A percentile compares a stretch with the other conserved stretches of the same genome.
Conservation (phyloP, 2,797 vertebrate genomes). For the Pseudopleuronectes americanus region DNA sequence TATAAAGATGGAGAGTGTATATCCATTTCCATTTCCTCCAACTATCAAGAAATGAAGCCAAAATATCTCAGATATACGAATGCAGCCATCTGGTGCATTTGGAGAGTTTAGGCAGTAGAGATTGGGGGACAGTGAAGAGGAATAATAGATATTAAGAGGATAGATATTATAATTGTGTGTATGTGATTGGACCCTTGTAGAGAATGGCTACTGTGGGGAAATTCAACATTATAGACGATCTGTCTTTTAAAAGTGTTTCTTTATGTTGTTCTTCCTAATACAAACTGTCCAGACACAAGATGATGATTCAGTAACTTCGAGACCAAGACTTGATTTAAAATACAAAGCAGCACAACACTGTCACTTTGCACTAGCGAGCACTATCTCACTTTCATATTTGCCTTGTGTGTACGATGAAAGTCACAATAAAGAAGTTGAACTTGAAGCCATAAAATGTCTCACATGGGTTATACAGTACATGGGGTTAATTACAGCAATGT, state of each 20-base stretch:
- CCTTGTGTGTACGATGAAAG: background rate
- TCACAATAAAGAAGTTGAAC: conserved; percentile 6
- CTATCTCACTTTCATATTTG: background rate
- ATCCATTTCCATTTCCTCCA: no score
- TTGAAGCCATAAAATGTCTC: conserved; percentile 41
- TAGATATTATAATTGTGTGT: background rate
- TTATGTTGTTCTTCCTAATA: background rate
- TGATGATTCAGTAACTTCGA: conserved; percentile 4
- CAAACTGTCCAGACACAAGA: background rate
- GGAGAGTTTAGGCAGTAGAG: no score
- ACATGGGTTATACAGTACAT: conserved; percentile 50
- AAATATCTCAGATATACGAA: no score
- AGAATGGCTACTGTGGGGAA: background rate
- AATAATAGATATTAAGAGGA: background rate
- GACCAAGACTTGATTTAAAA: conserved; percentile 10
- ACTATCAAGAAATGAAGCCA: no score
- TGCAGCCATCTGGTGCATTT: background rate
- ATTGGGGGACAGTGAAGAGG: background rate
- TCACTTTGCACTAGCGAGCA: background rate
- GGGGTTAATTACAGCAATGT: conserved; percentile 59
- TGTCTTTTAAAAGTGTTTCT: background rate
- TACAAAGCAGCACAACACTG: background rate
- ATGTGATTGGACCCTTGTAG: conserved; percentile 9
- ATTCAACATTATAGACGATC: background rate
- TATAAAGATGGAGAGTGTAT: background rate